These are phyloP conservation scores for Triplophysa rosa DNA, from an alignment of 2,113 vertebrate species.

Conservation along the genomic window DNA sequence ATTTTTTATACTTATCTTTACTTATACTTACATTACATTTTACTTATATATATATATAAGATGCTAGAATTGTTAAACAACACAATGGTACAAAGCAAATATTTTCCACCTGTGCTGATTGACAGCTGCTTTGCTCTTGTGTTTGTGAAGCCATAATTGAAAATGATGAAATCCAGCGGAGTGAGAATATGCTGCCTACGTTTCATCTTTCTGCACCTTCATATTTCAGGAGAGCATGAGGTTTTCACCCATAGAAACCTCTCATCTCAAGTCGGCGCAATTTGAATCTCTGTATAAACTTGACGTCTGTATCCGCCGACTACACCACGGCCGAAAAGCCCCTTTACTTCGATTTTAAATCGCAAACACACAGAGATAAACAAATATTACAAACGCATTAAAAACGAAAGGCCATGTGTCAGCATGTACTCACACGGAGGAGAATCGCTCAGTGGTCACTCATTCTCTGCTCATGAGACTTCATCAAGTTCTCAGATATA, in stretches of 20 bases:
- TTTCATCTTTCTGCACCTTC: not conserved
- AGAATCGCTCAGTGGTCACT: not conserved
- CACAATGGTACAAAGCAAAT: too few relatives aligned
- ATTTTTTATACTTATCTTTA: too few relatives aligned
- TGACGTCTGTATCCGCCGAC: slow-evolving; percentile 37
- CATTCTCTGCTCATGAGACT: too few relatives aligned
- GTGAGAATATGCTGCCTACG: not conserved
- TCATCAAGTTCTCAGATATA: too few relatives aligned
- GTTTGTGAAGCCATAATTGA: too few relatives aligned
- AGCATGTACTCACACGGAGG: not conserved
- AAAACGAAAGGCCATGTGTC: too few relatives aligned
- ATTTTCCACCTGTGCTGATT: too few relatives aligned
- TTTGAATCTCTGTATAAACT: slow-evolving; percentile 34
- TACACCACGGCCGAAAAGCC: slow-evolving; percentile 30
- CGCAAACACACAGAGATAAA: slow-evolving; percentile 3
- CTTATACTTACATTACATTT: too few relatives aligned
- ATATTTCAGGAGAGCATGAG: not conserved
- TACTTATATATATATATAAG: too few relatives aligned
- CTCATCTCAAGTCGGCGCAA: slow-evolving; percentile 18
- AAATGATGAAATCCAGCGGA: not conserved
- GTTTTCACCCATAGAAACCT: not conserved
- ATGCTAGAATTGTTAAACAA: too few relatives aligned
- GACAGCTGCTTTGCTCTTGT: too few relatives aligned
- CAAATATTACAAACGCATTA: not conserved
- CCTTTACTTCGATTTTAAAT: not conserved